Evolutionary conservation across 2,888 invertebrate genomes (phyloP).

Genomic region (Tortricodes alternella): DNA sequence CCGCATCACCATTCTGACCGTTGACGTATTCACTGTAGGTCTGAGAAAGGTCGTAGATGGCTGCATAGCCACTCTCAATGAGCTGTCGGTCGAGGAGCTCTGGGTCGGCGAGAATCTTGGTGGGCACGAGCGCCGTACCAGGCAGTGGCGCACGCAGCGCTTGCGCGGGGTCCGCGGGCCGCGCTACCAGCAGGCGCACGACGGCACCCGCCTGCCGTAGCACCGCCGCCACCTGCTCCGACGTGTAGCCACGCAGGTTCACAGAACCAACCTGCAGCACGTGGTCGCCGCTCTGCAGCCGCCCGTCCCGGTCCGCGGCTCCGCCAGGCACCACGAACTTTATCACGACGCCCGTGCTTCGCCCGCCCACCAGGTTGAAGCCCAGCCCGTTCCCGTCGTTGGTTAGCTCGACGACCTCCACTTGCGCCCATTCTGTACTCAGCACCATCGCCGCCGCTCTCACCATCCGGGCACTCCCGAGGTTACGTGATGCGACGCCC

Average conservation of each 20-base stretch:
- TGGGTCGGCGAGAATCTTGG: conserved; percentile 94
- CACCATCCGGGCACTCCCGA: conserved; percentile 73
- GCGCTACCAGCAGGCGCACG: conserved; percentile 96
- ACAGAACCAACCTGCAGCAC: conserved; percentile 97
- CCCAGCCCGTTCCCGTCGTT: conserved; percentile 99
- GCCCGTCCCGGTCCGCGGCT: conserved; percentile 96
- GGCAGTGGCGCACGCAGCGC: conserved; percentile 89
- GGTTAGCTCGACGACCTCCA: conserved; percentile 98
- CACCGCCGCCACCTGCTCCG: conserved; percentile 91
- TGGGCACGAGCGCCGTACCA: conserved; percentile 95
- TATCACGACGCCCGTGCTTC: conserved; percentile 99
- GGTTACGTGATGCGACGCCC: conserved; percentile 70
- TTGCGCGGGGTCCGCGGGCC: conserved; percentile 94
- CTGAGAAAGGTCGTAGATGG: conserved; percentile 77
- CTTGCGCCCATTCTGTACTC: conserved; percentile 99
- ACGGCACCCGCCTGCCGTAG: conserved; percentile 90
- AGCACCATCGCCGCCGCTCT: conserved; percentile 87
- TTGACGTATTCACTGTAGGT: conserved; percentile 68
- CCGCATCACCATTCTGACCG: conserved; percentile 59
- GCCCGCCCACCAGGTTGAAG: conserved; percentile 98
- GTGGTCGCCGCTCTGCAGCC: conserved; percentile 98
- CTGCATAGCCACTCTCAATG: conserved; percentile 88
- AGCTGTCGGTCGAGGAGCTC: conserved; percentile 94
- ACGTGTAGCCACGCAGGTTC: conserved; percentile 97
- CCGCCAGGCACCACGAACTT: conserved; percentile 99